Conservation (phyloP, 2,113 vertebrate genomes). For the Rhineura floridana region DNA sequence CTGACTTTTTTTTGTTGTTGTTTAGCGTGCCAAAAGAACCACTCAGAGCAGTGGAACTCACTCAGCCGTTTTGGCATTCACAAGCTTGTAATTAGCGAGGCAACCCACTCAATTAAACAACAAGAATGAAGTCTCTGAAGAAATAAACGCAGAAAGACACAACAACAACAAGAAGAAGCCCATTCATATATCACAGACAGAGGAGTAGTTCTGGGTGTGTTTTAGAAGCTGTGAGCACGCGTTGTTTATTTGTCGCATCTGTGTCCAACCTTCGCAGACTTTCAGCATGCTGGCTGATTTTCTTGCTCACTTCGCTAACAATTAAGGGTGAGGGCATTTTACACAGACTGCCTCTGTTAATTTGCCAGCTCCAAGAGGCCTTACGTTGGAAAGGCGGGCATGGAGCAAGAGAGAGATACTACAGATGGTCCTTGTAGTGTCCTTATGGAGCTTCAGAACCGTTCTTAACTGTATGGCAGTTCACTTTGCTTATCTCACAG, state of each 20-base stretch:
- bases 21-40: slow-evolving; percentile 40
- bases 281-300: slow-evolving; percentile 52
- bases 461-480: neutral
- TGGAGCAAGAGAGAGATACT: neutral
- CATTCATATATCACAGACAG: slow-evolving; percentile 10
- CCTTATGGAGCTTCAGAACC: neutral
- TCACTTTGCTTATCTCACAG: no score
- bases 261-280: slow-evolving; percentile 45
- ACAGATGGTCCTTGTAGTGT: neutral
- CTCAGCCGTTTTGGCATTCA: slow-evolving; percentile 35
- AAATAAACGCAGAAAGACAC: neutral
- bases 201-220: slow-evolving; percentile 44
- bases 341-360: neutral
- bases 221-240: neutral
- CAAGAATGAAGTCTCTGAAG: neutral
- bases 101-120: slow-evolving; percentile 10
- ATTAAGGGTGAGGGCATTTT: slow-evolving; percentile 44
- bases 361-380: neutral
- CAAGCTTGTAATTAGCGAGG: slow-evolving; percentile 18
- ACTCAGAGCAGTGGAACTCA: slow-evolving; percentile 48
- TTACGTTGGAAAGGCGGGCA: neutral
- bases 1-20: slow-evolving; percentile 2
- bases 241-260: slow-evolving; percentile 54
- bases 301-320: slow-evolving; percentile 54
- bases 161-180: slow-evolving; percentile 11